A percentile compares a stretch with the other conserved stretches of the same genome.
phyloP scores from a whole-genome alignment of 1,140 invertebrate genomes.

The Aphis craccivora region DNA sequence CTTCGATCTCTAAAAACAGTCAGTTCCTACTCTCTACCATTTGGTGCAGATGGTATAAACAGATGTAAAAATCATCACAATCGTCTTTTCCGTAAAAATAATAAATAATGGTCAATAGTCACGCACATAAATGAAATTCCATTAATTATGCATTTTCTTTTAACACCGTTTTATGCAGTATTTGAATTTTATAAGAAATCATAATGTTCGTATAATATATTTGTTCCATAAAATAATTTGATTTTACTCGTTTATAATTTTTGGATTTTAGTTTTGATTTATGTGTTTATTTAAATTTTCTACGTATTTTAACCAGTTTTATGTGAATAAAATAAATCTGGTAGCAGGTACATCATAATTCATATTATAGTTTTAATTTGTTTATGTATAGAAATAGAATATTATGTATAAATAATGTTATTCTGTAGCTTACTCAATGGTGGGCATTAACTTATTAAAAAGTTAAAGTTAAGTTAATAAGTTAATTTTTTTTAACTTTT shows the following conservation, averaged over 20 bases:
- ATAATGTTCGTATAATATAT: background rate
- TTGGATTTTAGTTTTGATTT: background rate
- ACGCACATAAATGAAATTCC: no score
- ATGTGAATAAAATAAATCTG: background rate
- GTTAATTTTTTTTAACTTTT: no score
- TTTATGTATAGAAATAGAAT: background rate
- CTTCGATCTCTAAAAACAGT: background rate
- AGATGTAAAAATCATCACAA: background rate
- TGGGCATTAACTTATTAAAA: no score
- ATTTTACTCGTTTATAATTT: background rate
- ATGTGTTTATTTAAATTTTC: background rate
- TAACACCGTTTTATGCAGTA: background rate
- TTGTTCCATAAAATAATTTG: background rate
- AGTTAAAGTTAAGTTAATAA: no score
- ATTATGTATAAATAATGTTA: background rate
- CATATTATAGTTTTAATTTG: background rate
- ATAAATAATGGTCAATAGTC: background rate
- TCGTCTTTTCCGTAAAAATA: background rate
- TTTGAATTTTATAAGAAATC: background rate
- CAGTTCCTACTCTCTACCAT: background rate
- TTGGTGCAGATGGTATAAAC: no score
- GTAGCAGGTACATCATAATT: background rate
- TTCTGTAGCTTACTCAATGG: background rate
- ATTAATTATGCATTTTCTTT: background rate
- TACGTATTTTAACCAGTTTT: background rate